Conservation (phyloP, 2,888 invertebrate genomes). For the Tenthredo amoena region DNA sequence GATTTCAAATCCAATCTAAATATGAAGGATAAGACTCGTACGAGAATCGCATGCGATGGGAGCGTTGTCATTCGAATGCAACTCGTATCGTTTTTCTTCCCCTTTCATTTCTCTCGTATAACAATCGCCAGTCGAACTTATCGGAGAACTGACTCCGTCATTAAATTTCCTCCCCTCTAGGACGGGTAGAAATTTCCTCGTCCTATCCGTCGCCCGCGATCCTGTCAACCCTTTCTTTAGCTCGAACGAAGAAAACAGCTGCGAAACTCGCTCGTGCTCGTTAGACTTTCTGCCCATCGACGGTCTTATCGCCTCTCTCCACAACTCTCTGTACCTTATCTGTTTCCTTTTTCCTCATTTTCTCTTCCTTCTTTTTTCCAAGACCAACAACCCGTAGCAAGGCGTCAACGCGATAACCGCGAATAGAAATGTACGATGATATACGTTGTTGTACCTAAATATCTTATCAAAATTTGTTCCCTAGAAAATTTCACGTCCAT, state of each 20-base stretch:
- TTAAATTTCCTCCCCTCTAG: too few species aligned
- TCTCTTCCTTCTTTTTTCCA: background rate
- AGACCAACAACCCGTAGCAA: background rate
- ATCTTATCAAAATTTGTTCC: too few species aligned
- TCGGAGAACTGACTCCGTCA: too few species aligned
- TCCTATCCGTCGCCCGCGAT: background rate
- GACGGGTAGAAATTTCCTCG: background rate
- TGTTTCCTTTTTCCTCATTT: background rate
- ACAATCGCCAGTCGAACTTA: too few species aligned
- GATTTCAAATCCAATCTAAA: background rate
- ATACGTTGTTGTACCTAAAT: background rate
- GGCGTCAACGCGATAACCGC: background rate
- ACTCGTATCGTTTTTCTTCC: too few species aligned
- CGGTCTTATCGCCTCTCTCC: constrained; percentile 18
- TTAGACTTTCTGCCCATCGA: constrained; percentile 38
- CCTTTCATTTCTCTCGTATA: too few species aligned
- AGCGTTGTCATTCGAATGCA: too few species aligned
- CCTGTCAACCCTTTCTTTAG: constrained; percentile 34
- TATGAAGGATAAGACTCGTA: too few species aligned
- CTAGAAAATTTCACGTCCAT: too few species aligned
- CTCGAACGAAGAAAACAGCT: constrained; percentile 26
- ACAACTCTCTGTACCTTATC: constrained; percentile 1
- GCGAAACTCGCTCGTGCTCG: background rate
- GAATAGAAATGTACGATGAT: background rate
- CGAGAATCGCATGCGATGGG: too few species aligned